These are phyloP conservation scores for Nephila pilipes DNA, from an alignment of 1,140 invertebrate genomes.

Conservation along the genomic window DNA sequence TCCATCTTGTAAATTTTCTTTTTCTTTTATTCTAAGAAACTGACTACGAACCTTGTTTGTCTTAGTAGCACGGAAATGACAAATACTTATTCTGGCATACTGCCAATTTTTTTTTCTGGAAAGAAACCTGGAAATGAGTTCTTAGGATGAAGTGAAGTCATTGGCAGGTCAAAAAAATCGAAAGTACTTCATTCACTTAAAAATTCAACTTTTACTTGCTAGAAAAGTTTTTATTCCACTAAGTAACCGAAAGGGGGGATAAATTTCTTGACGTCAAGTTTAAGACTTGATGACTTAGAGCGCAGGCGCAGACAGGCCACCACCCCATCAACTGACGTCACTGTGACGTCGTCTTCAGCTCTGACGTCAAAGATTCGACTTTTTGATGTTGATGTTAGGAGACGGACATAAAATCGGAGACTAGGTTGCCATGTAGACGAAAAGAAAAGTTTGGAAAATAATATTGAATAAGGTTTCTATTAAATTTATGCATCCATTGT, in stretches of 20 bases:
- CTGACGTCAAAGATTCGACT: conserved; percentile 72
- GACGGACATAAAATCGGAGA: conserved; percentile 2
- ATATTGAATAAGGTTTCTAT: too few species aligned
- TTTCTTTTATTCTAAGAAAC: neutral
- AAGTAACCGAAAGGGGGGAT: neutral
- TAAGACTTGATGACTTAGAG: neutral
- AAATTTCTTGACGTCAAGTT: conserved; percentile 21
- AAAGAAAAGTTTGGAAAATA: neutral
- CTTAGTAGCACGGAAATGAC: neutral
- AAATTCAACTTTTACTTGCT: neutral
- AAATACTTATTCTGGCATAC: neutral
- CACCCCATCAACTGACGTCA: conserved; percentile 56
- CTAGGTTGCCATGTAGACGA: conserved; percentile 11
- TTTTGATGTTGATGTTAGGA: conserved; percentile 57
- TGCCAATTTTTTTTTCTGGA: neutral
- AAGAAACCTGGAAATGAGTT: neutral
- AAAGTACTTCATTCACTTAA: neutral
- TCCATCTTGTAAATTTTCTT: neutral
- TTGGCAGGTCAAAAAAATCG: neutral
- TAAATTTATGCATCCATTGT: too few species aligned
- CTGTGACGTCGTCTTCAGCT: conserved; percentile 23
- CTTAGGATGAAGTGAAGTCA: neutral
- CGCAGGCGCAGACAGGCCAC: neutral
- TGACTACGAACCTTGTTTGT: neutral
- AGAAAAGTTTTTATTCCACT: neutral